Percentiles rank a stretch among this genome's conserved stretches.
Evolutionary conservation across 1,140 invertebrate genomes (phyloP).

Genomic region (Drosophila willistoni): DNA sequence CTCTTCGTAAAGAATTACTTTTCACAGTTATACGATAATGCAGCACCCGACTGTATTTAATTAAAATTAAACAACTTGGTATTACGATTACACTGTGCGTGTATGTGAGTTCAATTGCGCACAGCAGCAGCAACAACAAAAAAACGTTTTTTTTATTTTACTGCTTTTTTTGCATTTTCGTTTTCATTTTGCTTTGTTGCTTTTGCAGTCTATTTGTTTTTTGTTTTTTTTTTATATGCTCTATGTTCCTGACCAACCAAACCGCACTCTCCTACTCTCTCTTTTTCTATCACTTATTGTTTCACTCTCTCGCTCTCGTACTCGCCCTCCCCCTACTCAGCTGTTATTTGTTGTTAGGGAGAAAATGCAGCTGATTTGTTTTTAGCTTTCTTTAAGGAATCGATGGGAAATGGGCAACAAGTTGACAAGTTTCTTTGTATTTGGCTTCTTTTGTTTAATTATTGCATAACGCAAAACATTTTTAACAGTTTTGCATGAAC

Average conservation of each 20-base stretch:
- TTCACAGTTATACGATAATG: too few species aligned
- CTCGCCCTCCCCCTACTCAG: conserved; percentile 34
- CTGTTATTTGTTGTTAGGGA: conserved; percentile 42
- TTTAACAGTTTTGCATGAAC: conserved; percentile 69
- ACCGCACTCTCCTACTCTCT: conserved; percentile 32
- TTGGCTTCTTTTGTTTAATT: conserved; percentile 35
- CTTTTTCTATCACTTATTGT: conserved; percentile 26
- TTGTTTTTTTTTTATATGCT: conserved; percentile 27
- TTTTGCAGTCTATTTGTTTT: conserved; percentile 36
- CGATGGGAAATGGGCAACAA: conserved; percentile 22
- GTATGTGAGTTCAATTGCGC: conserved; percentile 70
- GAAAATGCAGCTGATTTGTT: conserved; percentile 33
- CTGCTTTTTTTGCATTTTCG: conserved; percentile 54
- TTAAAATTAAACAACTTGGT: neutral
- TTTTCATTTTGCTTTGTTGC: conserved; percentile 39
- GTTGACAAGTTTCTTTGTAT: conserved; percentile 19
- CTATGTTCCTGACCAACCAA: conserved; percentile 36
- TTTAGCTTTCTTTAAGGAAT: conserved; percentile 9
- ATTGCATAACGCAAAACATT: conserved; percentile 62
- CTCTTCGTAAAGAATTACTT: too few species aligned
- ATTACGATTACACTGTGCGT: conserved; percentile 21
- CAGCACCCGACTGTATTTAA: neutral
- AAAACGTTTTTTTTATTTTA: conserved; percentile 59
- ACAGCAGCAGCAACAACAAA: conserved; percentile 54
- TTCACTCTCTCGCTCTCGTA: neutral